These are phyloP conservation scores for Drosophila trichaetosa DNA, from an alignment of 2,888 invertebrate genomes.

Conservation along the genomic window DNA sequence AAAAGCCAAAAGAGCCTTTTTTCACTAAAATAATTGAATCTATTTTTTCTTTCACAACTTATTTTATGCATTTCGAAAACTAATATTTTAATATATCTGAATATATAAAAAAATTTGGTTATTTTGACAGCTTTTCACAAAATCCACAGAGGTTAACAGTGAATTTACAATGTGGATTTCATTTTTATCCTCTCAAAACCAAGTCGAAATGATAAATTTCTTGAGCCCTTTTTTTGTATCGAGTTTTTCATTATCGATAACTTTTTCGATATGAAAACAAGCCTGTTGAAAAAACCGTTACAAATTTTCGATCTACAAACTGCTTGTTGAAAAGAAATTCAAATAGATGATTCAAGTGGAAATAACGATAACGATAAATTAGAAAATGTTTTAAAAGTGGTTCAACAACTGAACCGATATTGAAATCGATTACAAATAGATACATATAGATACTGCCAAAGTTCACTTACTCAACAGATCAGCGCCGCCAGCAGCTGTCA, in stretches of 20 bases:
- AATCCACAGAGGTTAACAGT: neutral
- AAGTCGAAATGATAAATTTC: neutral
- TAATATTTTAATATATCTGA: neutral
- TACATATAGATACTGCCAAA: neutral
- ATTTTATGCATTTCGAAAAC: neutral
- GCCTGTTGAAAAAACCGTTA: neutral
- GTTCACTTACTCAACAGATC: conserved; percentile 37
- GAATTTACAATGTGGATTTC: neutral
- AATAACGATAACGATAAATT: accelerated
- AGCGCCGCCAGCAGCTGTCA: conserved; percentile 7
- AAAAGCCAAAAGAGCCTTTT: neutral
- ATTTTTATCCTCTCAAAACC: neutral
- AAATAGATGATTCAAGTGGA: neutral
- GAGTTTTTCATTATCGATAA: neutral
- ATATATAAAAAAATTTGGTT: neutral
- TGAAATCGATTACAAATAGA: neutral
- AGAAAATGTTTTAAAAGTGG: neutral
- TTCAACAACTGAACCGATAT: neutral
- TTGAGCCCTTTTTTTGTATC: neutral
- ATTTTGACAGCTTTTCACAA: neutral
- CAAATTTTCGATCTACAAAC: neutral
- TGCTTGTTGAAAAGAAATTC: neutral
- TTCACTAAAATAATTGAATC: too few species aligned
- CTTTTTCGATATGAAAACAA: neutral
- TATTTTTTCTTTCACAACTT: too few species aligned